phyloP scores from a whole-genome alignment of 2,888 invertebrate genomes.

The Yponomeuta cagnagella region DNA sequence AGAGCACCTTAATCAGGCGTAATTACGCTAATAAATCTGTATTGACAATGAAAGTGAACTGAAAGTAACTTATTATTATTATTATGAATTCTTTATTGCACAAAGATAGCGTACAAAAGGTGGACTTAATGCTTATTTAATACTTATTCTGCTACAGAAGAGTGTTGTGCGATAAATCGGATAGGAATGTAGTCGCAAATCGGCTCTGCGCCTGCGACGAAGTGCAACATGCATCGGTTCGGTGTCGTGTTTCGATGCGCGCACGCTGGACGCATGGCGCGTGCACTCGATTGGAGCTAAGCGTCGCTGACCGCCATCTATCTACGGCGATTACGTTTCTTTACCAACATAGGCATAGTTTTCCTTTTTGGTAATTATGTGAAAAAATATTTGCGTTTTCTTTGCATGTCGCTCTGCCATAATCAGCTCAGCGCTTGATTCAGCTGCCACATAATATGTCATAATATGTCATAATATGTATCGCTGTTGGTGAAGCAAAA shows the following conservation, averaged over 20 bases:
- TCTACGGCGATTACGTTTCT: neutral
- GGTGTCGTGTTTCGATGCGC: conserved; percentile 55
- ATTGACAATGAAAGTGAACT: neutral
- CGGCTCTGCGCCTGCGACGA: conserved; percentile 23
- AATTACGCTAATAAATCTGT: neutral
- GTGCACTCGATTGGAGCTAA: conserved; percentile 52
- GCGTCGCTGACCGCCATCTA: conserved; percentile 32
- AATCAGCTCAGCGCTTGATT: too few relatives aligned
- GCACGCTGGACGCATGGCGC: conserved; percentile 50
- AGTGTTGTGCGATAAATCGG: neutral
- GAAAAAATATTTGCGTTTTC: too few relatives aligned
- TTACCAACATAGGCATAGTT: too few relatives aligned
- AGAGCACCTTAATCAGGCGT: too few relatives aligned
- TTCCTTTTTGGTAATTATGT: too few relatives aligned
- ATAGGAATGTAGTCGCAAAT: conserved; percentile 5
- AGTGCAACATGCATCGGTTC: conserved; percentile 37
- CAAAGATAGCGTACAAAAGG: too few relatives aligned
- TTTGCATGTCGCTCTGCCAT: too few relatives aligned
- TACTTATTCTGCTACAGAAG: neutral
- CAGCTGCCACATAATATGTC: too few relatives aligned
- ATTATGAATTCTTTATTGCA: too few relatives aligned
- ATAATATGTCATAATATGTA: too few relatives aligned
- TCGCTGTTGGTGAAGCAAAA: too few relatives aligned
- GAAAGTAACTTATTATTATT: neutral
- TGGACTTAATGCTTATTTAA: too few relatives aligned